Evolutionary conservation across 2,888 invertebrate species (phyloP).

Genomic region (Rugalucina vietnamica): DNA sequence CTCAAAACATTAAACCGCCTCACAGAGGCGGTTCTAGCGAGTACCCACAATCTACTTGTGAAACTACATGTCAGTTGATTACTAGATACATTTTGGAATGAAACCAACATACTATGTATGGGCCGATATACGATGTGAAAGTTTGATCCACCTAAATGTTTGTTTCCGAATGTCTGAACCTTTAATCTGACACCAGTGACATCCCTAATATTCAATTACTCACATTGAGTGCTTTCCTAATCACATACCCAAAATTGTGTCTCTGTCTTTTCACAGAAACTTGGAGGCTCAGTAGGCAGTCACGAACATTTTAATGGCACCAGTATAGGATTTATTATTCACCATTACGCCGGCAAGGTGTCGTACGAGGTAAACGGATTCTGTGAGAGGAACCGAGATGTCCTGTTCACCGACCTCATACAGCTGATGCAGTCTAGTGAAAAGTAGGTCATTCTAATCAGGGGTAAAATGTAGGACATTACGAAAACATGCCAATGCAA

Average conservation of each 20-base stretch:
- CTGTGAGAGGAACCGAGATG: constrained; percentile 89
- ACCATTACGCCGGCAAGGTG: constrained; percentile 89
- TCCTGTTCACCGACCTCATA: constrained; percentile 88
- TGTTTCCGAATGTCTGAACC: no score
- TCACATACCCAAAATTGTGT: not conserved
- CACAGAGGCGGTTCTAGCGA: no score
- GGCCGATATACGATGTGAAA: no score
- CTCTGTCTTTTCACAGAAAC: constrained; percentile 85
- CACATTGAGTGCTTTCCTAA: no score
- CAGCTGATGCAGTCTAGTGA: constrained; percentile 88
- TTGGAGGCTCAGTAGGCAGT: constrained; percentile 85
- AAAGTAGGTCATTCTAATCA: constrained; percentile 83
- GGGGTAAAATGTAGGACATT: not conserved
- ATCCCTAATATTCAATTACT: not conserved
- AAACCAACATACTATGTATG: no score
- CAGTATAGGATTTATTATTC: constrained; percentile 86
- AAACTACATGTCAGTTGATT: no score
- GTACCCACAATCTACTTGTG: no score
- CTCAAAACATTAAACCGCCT: no score
- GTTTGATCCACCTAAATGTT: no score
- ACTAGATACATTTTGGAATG: no score
- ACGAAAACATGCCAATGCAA: not conserved
- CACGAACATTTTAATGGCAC: constrained; percentile 87
- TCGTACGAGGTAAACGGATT: constrained; percentile 88
- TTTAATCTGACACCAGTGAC: not conserved